Conservation (phyloP, 2,797 vertebrate genomes). For the Micromesistius poutassou region DNA sequence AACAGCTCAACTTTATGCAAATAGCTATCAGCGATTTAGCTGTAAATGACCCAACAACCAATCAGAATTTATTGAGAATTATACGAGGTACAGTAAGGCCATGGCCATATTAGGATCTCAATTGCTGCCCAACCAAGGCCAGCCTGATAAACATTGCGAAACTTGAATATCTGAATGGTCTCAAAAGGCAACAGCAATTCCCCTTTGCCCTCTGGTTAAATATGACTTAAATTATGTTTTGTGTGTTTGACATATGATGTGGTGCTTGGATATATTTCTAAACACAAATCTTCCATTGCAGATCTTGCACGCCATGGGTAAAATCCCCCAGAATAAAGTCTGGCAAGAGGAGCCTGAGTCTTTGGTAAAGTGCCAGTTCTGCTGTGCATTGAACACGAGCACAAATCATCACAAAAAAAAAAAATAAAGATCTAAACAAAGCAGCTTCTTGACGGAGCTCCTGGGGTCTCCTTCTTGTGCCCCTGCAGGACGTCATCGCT, state of each 20-base stretch:
- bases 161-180: neutral
- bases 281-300: constrained; percentile 52
- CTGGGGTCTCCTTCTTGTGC: neutral
- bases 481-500: constrained; percentile 82
- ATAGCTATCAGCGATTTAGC: no score
- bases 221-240: neutral
- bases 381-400: neutral
- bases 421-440: neutral
- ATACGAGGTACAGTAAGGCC: no score
- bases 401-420: neutral
- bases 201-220: neutral
- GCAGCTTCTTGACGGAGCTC: neutral
- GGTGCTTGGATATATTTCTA: neutral
- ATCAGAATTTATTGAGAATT: no score
- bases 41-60: no score
- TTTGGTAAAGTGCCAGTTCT: constrained; percentile 63
- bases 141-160: neutral
- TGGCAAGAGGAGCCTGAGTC: constrained; percentile 86
- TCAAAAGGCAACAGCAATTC: neutral
- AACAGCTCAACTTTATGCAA: no score
- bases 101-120: neutral
- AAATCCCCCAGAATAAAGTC: constrained; percentile 83
- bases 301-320: constrained; percentile 84
- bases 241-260: neutral
- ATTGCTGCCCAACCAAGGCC: neutral